A percentile compares a stretch with the other conserved stretches of the same genome.
Evolutionary conservation across 2,888 invertebrate species (phyloP).

Genomic region (Acrobasis suavella): DNA sequence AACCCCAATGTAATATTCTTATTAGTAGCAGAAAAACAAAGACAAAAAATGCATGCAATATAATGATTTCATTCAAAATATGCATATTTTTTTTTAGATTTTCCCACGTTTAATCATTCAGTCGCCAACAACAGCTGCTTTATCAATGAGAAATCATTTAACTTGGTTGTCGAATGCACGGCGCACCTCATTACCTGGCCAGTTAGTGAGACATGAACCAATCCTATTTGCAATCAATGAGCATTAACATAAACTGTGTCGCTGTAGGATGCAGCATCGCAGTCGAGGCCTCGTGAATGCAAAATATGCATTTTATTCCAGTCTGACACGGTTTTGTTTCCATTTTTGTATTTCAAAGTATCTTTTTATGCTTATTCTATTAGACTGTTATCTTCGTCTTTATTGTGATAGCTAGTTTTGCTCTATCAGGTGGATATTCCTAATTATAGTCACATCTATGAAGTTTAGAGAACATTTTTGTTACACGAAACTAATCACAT

Average conservation of each 20-base stretch:
- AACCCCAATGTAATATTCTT: neutral
- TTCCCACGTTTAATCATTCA: conserved; percentile 5
- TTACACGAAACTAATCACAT: too few relatives aligned
- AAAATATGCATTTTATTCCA: conserved; percentile 49
- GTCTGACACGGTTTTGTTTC: conserved; percentile 27
- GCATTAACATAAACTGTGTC: conserved; percentile 70
- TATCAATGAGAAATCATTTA: conserved; percentile 41
- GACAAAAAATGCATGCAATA: neutral
- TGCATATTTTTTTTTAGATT: neutral
- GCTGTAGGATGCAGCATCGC: conserved; percentile 47
- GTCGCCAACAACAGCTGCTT: neutral
- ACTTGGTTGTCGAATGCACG: conserved; percentile 32
- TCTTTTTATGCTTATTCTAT: neutral
- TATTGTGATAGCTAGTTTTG: too few relatives aligned
- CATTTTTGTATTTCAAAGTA: conserved; percentile 14
- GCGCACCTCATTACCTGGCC: conserved; percentile 54
- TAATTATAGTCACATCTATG: too few relatives aligned
- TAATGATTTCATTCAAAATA: neutral
- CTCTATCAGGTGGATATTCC: too few relatives aligned
- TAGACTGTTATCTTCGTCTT: neutral
- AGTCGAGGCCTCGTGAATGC: conserved; percentile 47
- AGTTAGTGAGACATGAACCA: conserved; percentile 56
- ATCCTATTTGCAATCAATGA: conserved; percentile 76
- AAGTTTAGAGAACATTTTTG: too few relatives aligned
- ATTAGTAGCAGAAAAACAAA: neutral